phyloP scores from a whole-genome alignment of 1,140 invertebrate genomes.

The Tachypleus tridentatus region DNA sequence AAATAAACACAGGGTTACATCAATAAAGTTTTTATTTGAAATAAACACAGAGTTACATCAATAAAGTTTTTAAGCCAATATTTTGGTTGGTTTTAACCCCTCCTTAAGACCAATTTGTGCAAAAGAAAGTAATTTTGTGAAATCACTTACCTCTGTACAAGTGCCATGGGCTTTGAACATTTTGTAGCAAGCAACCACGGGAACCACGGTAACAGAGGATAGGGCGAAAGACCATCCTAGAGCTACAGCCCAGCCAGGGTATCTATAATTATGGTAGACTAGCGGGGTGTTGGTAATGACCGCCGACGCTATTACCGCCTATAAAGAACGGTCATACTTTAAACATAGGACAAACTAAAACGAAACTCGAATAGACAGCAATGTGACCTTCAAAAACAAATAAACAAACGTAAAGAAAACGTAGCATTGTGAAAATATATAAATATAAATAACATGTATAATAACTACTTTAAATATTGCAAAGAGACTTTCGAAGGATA shows the following conservation, averaged over 20 bases:
- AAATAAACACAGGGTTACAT: no score
- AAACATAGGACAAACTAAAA: no score
- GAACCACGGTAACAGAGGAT: slow-evolving; percentile 59
- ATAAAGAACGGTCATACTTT: slow-evolving; percentile 9
- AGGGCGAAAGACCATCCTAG: slow-evolving; percentile 57
- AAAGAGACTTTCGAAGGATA: no score
- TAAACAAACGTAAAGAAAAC: not conserved
- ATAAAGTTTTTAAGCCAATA: no score
- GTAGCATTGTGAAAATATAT: not conserved
- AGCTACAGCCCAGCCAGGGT: slow-evolving; percentile 56
- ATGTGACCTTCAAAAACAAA: no score
- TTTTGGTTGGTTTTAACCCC: no score
- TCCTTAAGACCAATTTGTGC: no score
- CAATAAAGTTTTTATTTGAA: no score
- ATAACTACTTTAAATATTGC: no score
- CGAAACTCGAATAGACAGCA: no score
- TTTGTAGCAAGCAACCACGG: slow-evolving; percentile 29
- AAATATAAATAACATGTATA: no score
- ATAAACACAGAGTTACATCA: no score
- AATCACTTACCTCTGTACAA: slow-evolving; percentile 14
- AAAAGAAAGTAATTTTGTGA: not conserved
- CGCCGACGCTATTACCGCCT: slow-evolving; percentile 60
- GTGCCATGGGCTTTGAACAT: slow-evolving; percentile 17
- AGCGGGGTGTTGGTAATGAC: slow-evolving; percentile 52
- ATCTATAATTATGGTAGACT: slow-evolving; percentile 52